Conservation (phyloP, 2,888 invertebrate species). For the Cephus rjabovi region DNA sequence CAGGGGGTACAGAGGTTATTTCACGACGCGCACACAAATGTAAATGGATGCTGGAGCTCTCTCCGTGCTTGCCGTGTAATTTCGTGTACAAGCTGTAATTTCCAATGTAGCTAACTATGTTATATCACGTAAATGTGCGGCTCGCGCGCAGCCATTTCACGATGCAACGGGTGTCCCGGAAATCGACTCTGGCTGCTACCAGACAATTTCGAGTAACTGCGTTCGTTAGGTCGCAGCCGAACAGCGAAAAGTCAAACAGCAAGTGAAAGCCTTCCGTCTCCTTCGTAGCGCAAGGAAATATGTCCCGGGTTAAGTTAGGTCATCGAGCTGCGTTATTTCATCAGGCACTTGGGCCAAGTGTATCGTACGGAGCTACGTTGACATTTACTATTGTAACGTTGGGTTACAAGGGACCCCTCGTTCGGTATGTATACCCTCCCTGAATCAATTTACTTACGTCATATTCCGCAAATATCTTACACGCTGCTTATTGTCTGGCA, state of each 20-base stretch:
- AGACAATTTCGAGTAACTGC: slow-evolving; percentile 16
- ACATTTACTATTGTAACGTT: too few species aligned
- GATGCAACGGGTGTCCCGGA: slow-evolving; percentile 31
- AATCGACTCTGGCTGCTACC: slow-evolving; percentile 13
- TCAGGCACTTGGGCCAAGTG: too few species aligned
- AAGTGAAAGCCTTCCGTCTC: too few species aligned
- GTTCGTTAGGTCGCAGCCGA: slow-evolving; percentile 12
- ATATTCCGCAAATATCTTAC: too few species aligned
- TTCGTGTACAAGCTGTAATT: slow-evolving; percentile 48
- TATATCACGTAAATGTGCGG: slow-evolving; percentile 36
- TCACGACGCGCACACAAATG: slow-evolving; percentile 26
- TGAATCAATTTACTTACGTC: too few species aligned
- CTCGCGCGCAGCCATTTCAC: slow-evolving; percentile 27
- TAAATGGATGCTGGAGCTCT: slow-evolving; percentile 22
- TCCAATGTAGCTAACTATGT: slow-evolving; percentile 31
- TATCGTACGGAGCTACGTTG: too few species aligned
- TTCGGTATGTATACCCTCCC: too few species aligned
- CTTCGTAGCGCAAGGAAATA: too few species aligned
- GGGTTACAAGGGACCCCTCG: too few species aligned
- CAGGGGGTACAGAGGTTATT: background rate
- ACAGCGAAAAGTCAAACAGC: background rate
- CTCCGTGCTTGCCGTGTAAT: slow-evolving; percentile 36
- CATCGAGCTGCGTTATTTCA: too few species aligned
- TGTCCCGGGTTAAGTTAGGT: too few species aligned
- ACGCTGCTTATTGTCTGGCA: too few species aligned